phyloP scores from a whole-genome alignment of 2,113 vertebrate species.

The Oreotragus oreotragus region DNA sequence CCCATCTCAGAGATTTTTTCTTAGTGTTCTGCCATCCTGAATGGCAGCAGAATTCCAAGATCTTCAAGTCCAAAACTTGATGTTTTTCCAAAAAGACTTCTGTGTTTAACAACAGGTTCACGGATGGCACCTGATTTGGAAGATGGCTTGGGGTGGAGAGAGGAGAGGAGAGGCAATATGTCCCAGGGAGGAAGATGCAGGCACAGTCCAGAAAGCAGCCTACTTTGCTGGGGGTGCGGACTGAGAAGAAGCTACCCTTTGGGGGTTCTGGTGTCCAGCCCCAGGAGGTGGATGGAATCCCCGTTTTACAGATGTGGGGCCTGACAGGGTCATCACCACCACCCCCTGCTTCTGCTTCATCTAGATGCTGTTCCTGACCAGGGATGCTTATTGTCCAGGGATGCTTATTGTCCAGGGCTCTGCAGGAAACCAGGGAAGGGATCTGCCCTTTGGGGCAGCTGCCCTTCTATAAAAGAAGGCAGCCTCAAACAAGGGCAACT shows the following conservation, averaged over 20 bases:
- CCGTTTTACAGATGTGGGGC: rapidly evolving
- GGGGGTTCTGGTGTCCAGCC: not conserved
- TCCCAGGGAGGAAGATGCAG: not conserved
- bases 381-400: rapidly evolving
- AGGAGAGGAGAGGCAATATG: not conserved
- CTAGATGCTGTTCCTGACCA: not conserved
- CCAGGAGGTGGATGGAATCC: not conserved
- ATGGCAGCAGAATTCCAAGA: not conserved
- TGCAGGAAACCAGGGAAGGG: not conserved
- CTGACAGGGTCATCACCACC: rapidly evolving
- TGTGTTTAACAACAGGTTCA: not conserved
- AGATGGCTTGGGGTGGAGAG: not conserved
- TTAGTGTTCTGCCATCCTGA: not conserved
- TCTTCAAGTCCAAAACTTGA: not conserved
- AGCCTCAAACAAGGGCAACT: rapidly evolving
- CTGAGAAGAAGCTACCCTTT: rapidly evolving
- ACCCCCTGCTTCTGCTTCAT: not conserved
- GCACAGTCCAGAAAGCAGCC: rapidly evolving
- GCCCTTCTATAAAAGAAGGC: rapidly evolving
- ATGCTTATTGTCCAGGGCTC: rapidly evolving
- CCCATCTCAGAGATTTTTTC: rapidly evolving
- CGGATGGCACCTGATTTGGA: not conserved
- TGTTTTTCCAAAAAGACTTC: not conserved
- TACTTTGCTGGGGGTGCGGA: rapidly evolving
- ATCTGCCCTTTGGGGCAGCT: not conserved